Conservation (phyloP, 1,140 invertebrate genomes). For the Goniozus legneri region DNA sequence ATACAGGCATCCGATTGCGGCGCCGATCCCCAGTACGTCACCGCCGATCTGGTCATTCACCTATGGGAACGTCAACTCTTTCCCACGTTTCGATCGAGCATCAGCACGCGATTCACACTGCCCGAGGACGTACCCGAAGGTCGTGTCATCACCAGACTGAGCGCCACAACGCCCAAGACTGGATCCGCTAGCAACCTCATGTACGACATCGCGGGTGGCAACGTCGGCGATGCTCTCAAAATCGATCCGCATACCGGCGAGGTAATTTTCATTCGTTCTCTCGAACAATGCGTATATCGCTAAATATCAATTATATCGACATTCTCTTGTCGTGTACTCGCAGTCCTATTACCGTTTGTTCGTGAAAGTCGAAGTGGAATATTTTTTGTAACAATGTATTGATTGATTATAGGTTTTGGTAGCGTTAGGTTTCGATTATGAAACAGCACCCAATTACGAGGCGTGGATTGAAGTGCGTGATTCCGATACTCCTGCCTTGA, state of each 20-base stretch:
- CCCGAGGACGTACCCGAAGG: constrained; percentile 76
- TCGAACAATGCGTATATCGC: too few species aligned
- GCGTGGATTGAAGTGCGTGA: constrained; percentile 92
- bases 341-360: too few species aligned
- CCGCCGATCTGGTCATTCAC: constrained; percentile 66
- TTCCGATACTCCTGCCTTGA: constrained; percentile 73
- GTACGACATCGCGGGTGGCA: constrained; percentile 88
- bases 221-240: constrained; percentile 78
- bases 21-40: constrained; percentile 59
- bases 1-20: constrained; percentile 73
- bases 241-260: constrained; percentile 78
- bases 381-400: too few species aligned
- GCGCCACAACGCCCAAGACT: constrained; percentile 71
- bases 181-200: constrained; percentile 65
- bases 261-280: constrained; percentile 58
- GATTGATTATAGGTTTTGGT: constrained; percentile 57
- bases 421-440: constrained; percentile 81
- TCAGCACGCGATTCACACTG: constrained; percentile 69
- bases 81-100: constrained; percentile 67
- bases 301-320: too few species aligned
- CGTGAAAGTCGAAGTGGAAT: too few species aligned
- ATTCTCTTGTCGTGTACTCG: background rate
- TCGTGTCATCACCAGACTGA: constrained; percentile 67
- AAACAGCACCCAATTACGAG: constrained; percentile 78
- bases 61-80: constrained; percentile 71